Percentiles rank a stretch among this genome's conserved stretches.
Conservation (phyloP, 2,888 invertebrate species). For the Ligdia adustata region DNA sequence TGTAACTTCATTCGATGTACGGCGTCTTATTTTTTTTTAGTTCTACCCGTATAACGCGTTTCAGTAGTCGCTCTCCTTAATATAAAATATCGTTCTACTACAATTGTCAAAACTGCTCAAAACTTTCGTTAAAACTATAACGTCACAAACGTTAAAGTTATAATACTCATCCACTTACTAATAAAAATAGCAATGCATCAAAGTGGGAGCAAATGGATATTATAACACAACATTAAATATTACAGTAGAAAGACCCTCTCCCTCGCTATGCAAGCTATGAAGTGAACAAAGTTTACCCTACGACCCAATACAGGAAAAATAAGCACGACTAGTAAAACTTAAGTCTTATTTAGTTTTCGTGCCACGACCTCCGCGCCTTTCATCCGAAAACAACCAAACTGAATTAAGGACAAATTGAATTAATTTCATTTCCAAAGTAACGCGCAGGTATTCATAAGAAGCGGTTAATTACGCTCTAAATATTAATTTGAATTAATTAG, state of each 20-base stretch:
- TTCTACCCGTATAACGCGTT: too few species aligned
- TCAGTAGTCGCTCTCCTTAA: too few species aligned
- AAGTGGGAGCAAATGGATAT: background rate
- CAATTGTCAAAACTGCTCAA: too few species aligned
- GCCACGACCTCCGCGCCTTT: slow-evolving; percentile 20
- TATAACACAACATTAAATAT: background rate
- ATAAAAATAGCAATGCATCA: slow-evolving; percentile 3
- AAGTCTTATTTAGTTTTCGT: slow-evolving; percentile 26
- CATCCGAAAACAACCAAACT: slow-evolving; percentile 27
- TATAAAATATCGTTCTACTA: too few species aligned
- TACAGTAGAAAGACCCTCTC: slow-evolving; percentile 9
- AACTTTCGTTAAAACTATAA: too few species aligned
- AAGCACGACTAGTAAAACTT: slow-evolving; percentile 9
- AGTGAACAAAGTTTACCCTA: slow-evolving; percentile 5
- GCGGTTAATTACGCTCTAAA: slow-evolving; percentile 14
- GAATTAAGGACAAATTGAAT: slow-evolving; percentile 34
- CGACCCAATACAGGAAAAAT: slow-evolving; percentile 12
- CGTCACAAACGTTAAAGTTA: too few species aligned
- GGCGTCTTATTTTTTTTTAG: too few species aligned
- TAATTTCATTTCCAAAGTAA: slow-evolving; percentile 28
- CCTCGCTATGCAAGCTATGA: background rate
- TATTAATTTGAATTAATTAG: slow-evolving; percentile 16
- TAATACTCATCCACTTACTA: background rate
- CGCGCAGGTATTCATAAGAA: slow-evolving; percentile 14
- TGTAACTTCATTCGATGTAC: too few species aligned